Evolutionary conservation across 2,888 invertebrate genomes (phyloP), one percentile per base, ranked within the genome.

Genomic region (Pristionchus maxplancki): DNA sequence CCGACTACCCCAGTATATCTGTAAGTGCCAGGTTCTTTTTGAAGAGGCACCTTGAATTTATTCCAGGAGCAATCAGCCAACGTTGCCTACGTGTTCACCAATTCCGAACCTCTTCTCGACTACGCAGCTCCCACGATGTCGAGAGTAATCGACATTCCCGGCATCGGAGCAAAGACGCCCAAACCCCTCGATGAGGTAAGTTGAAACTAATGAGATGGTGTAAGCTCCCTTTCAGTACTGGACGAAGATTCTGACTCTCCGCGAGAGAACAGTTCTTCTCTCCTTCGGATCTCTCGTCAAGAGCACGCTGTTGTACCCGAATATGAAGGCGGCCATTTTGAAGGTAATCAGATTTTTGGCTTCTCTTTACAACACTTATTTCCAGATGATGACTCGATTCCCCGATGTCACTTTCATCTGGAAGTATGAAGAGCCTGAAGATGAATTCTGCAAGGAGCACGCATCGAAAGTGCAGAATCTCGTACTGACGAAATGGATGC

Each of bases 41-140:
- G 28, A 28, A 11, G 28, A n/a, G 1, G 64, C 58, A 13, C 1
- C 8, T 67, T 28, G 28, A 28, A 8, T 8, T 11, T 31, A n/a
- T 67, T 37, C 24, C 81, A 81, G 81, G 81, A 81, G 50, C 44
- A 50, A 81, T 81, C 48, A 8, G 44, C 81, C 31, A 44, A 81
- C 37, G 44, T 50, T 50, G 81, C 81, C 28, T 81, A 81, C 50
- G 37, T 50, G 28, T 50, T 48, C 48, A 50, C 50, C 1, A 81
- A 81, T 28, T 15, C 53, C n/a, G 83, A 84, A 31, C 83, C 83
- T 11, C 83, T 84, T 37, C 53, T 84, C 8, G 83, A 84, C 34
- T 84, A 50, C n/a, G 83, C 83, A 24, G 37, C 83, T 3, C 83
- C 83, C 15, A 84, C 83, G 15, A 44, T 84, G 48, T n/a, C 34